Evolutionary conservation across 2,888 invertebrate genomes (phyloP).

Genomic region (Fabriciana adippe): DNA sequence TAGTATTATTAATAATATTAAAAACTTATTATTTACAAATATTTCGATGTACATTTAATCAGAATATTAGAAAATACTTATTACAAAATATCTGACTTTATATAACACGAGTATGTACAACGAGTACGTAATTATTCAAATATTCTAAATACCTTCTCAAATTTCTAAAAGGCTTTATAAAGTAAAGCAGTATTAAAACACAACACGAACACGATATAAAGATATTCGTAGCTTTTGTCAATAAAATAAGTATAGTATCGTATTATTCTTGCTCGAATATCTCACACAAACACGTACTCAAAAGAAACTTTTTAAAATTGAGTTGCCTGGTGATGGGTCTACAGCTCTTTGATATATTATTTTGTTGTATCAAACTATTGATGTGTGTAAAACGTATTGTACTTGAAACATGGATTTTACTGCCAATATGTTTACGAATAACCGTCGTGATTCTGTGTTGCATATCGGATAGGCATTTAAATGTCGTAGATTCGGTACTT

Average conservation of each 20-base stretch:
- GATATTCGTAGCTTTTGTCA: conserved; percentile 22
- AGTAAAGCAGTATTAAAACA: conserved; percentile 8
- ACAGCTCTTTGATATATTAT: conserved; percentile 30
- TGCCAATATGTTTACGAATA: no score
- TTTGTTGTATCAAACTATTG: conserved; percentile 22
- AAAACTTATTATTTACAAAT: no score
- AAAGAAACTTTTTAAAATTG: conserved; percentile 41
- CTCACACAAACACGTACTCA: conserved; percentile 25
- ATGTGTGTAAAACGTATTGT: conserved; percentile 7
- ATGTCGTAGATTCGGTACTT: no score
- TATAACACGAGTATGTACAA: no score
- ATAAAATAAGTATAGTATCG: conserved; percentile 21
- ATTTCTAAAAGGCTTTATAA: conserved; percentile 19
- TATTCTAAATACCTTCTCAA: conserved; percentile 5
- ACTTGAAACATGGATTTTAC: neutral
- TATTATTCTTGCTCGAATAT: conserved; percentile 19
- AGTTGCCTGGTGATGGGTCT: conserved; percentile 24
- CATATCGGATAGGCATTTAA: no score
- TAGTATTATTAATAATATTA: no score
- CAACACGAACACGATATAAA: conserved; percentile 16
- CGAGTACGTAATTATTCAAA: neutral
- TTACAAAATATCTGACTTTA: neutral
- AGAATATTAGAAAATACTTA: neutral
- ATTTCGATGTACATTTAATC: no score
- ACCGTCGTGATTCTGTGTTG: no score